Percentiles rank a stretch among this genome's conserved stretches.
These are phyloP conservation scores for Sialis lutaria DNA, from an alignment of 2,888 invertebrate genomes.

Conservation along the genomic window DNA sequence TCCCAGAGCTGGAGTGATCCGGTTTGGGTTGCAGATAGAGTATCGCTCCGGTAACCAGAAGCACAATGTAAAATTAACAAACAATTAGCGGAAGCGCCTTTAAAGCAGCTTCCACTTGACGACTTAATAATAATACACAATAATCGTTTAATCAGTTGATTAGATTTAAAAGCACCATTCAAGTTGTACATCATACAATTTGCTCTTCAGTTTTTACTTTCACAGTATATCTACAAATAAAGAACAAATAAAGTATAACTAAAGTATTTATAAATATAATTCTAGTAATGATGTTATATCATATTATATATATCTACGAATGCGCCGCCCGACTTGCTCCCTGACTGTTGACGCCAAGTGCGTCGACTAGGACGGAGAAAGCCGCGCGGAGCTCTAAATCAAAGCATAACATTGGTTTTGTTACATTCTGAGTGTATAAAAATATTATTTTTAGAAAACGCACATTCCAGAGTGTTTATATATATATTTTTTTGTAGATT, in stretches of 20 bases:
- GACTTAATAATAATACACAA: conserved; percentile 1
- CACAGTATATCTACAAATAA: conserved; percentile 1
- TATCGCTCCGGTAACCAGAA: too few species aligned
- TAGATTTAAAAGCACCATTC: conserved; percentile 6
- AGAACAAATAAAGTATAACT: neutral
- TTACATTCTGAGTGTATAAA: conserved; percentile 1
- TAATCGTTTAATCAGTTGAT: conserved; percentile 2
- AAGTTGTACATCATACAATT: conserved; percentile 5
- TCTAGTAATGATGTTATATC: neutral
- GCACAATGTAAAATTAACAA: too few species aligned
- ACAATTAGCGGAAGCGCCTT: too few species aligned
- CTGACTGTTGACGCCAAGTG: neutral
- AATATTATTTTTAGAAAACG: neutral
- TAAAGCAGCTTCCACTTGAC: too few species aligned
- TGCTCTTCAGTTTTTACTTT: neutral
- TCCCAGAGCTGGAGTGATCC: too few species aligned
- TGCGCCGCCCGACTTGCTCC: neutral
- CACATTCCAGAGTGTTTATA: neutral
- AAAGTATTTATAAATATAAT: neutral
- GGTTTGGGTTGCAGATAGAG: too few species aligned
- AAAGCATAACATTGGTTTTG: neutral
- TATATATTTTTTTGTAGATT: neutral
- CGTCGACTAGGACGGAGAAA: neutral
- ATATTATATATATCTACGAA: neutral
- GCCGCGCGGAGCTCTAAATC: neutral